Conservation (phyloP, 2,113 vertebrate species). For the Microtus montanus region DNA sequence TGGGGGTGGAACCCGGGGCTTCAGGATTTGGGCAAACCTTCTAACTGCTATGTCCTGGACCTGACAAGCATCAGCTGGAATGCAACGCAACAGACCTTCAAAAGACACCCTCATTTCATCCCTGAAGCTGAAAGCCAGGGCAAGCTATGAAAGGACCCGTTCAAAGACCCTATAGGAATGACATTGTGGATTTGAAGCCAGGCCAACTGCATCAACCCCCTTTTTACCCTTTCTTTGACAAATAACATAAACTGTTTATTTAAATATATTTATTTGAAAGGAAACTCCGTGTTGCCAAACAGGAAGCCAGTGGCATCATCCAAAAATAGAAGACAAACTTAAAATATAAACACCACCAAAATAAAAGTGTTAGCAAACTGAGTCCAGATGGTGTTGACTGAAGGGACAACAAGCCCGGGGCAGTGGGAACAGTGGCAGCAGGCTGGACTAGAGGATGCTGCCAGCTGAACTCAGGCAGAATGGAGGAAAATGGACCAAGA, state of each 20-base stretch:
- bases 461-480: neutral
- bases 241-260: conserved; percentile 42
- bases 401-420: neutral
- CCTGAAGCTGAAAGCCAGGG: neutral
- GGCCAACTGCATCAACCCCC: neutral
- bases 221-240: neutral
- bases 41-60: neutral
- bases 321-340: conserved; percentile 49
- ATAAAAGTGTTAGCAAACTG: neutral
- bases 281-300: conserved; percentile 38
- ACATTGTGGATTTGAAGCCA: neutral
- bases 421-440: neutral
- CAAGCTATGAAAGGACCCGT: neutral
- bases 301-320: conserved; percentile 48
- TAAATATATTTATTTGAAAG: conserved; percentile 63
- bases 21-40: neutral
- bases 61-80: neutral
- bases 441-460: neutral
- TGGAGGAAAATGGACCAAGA: neutral
- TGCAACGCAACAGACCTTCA: neutral
- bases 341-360: conserved; percentile 49
- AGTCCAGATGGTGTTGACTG: neutral
- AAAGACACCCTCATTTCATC: neutral
- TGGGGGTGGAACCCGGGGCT: neutral
- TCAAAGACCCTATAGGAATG: neutral